Evolutionary conservation across 64 coral and sea anemone species (phyloP).

Genomic region (Dendrophyllia cribrosa): DNA sequence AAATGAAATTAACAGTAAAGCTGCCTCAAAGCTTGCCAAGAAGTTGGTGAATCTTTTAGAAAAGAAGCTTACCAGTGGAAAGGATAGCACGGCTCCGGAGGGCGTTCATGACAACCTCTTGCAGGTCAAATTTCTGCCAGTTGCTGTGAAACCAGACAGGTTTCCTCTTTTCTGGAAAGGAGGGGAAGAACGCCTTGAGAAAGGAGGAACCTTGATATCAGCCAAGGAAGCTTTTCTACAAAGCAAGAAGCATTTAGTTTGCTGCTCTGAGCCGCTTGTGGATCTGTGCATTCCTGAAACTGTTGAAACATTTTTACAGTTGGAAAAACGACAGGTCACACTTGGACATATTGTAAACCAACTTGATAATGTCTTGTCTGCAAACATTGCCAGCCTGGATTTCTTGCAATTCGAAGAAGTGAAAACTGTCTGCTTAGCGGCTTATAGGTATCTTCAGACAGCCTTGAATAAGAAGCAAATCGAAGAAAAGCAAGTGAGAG

Average conservation of each 20-base stretch:
- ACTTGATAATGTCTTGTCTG: background rate
- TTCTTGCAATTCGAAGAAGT: background rate
- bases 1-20: background rate
- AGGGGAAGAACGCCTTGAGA: conserved; percentile 9
- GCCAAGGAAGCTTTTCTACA: conserved; percentile 54
- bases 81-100: background rate
- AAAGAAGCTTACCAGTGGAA: conserved; percentile 16
- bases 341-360: conserved; percentile 13
- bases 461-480: background rate
- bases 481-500: background rate
- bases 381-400: background rate
- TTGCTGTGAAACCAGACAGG: conserved; percentile 56
- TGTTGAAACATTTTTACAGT: conserved; percentile 3
- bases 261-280: conserved; percentile 50
- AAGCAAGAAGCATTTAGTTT: conserved; percentile 52
- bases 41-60: conserved; percentile 31
- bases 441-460: conserved; percentile 65
- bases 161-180: conserved; percentile 87
- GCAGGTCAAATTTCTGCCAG: conserved; percentile 71
- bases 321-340: background rate
- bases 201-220: background rate
- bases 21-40: conserved; percentile 30
- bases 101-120: conserved; percentile 16
- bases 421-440: conserved; percentile 10
- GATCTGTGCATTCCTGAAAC: background rate